Evolutionary conservation across 2,113 vertebrate species (phyloP), one percentile per base, ranked within the genome.

Genomic region (Apus apus): DNA sequence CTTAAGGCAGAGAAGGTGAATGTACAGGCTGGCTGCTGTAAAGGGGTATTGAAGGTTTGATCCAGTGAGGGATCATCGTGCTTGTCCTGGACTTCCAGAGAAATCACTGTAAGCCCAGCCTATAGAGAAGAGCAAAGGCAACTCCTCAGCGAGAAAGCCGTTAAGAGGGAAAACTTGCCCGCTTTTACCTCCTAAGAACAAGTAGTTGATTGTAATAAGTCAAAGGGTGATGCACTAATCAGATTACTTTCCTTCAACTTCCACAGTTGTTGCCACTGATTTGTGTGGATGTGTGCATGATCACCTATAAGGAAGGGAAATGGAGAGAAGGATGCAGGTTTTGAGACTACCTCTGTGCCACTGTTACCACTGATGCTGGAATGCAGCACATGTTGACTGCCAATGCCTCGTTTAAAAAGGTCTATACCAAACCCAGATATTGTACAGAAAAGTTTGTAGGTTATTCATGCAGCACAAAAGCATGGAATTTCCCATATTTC

Each of bases 391-490:
- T 75, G 50, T 25, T 94, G 94, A 61, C 68, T 96, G 89, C 87
- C 93, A 92, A 8, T 73, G 66, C 67, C 43, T 84, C 91, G 73
- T 94, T 97, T 85, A 94, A 94, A 93, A 84, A 94, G 67, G 46
- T 57, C 85, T 92, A 46, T 58, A 32, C 67, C 12, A 81, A 95
- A 89, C 48, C 61, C 70, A 92, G 76, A 89, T 96, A 74, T 86
- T 94, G n/a, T 75, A 19, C 81, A 51, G 80, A 86, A 92, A 62
- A 34, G 38, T 18, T 25, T 48, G 68, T 27, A 15, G 73, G 38
- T 79, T 58, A 58, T 1, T 3, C 30, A 27, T 19, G 12, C 14
- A 6, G 32, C 76, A 95, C 57, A 64, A 66, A 94, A 88, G 12
- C 53, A 32, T 0, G 4, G 45, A 13, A 11, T 50, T 70, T 71